phyloP scores from a whole-genome alignment of 2,888 invertebrate genomes.

The Incurvaria masculella region DNA sequence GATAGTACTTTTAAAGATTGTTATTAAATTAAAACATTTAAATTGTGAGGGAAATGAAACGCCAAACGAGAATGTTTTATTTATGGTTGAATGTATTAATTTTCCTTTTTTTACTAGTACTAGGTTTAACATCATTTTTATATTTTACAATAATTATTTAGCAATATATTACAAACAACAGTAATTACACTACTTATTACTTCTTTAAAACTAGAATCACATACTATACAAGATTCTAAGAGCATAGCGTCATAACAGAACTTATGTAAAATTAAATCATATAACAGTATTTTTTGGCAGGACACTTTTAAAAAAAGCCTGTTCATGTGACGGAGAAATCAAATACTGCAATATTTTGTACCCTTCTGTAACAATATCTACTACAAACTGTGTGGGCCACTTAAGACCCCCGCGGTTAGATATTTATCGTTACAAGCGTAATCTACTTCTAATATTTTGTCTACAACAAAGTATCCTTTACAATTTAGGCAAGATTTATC shows the following conservation, averaged over 20 bases:
- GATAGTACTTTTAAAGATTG: background rate
- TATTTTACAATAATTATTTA: background rate
- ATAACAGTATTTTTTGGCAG: background rate
- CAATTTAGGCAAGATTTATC: too few relatives aligned
- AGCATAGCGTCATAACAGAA: background rate
- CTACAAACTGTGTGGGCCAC: background rate
- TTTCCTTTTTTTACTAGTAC: background rate
- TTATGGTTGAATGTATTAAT: background rate
- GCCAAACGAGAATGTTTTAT: background rate
- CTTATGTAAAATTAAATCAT: background rate
- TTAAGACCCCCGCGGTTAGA: background rate
- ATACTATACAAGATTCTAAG: background rate
- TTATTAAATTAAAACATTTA: background rate
- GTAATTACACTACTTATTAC: background rate
- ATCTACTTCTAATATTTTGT: too few relatives aligned
- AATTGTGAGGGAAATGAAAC: background rate
- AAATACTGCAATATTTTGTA: background rate
- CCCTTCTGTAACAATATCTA: background rate
- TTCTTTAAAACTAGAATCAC: background rate
- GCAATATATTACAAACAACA: background rate
- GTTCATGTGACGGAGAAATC: background rate
- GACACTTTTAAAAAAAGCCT: background rate
- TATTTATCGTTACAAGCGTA: background rate
- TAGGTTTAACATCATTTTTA: background rate
- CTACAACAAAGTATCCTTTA: too few relatives aligned